These are phyloP conservation scores for Ditula angustiorana DNA, from an alignment of 2,888 invertebrate genomes.

Conservation along the genomic window DNA sequence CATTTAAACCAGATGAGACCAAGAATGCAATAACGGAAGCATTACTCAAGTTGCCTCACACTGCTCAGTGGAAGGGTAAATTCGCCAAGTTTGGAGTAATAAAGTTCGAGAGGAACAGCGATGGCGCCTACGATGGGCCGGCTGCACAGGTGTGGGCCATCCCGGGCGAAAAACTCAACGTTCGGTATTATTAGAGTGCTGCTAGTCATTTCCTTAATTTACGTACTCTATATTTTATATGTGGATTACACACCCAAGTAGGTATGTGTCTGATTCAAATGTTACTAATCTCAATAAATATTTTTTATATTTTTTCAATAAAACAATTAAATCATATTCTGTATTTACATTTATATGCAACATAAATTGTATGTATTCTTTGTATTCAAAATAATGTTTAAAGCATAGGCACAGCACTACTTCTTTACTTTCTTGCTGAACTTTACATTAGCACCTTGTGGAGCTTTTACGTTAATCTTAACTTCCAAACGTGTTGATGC, in stretches of 20 bases:
- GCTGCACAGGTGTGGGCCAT: slow-evolving; percentile 81
- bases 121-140: slow-evolving; percentile 79
- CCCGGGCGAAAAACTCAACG: slow-evolving; percentile 78
- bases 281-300: slow-evolving; percentile 34
- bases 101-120: slow-evolving; percentile 74
- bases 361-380: too few species aligned
- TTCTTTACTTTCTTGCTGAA: slow-evolving; percentile 59
- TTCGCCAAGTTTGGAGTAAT: slow-evolving; percentile 81
- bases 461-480: slow-evolving; percentile 53
- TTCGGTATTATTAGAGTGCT: slow-evolving; percentile 83
- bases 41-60: slow-evolving; percentile 69
- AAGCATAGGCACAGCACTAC: slow-evolving; percentile 46
- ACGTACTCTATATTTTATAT: slow-evolving; percentile 78
- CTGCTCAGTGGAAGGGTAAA: slow-evolving; percentile 67
- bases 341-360: not conserved
- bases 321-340: not conserved
- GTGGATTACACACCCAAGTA: slow-evolving; percentile 72
- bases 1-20: slow-evolving; percentile 65
- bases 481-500: slow-evolving; percentile 54
- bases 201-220: slow-evolving; percentile 68
- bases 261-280: slow-evolving; percentile 39
- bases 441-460: slow-evolving; percentile 59
- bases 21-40: slow-evolving; percentile 72
- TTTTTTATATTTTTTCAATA: slow-evolving; percentile 30
- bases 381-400: slow-evolving; percentile 65